Conservation (phyloP, 2,113 vertebrate species). For the Eudorcas thomsonii region DNA sequence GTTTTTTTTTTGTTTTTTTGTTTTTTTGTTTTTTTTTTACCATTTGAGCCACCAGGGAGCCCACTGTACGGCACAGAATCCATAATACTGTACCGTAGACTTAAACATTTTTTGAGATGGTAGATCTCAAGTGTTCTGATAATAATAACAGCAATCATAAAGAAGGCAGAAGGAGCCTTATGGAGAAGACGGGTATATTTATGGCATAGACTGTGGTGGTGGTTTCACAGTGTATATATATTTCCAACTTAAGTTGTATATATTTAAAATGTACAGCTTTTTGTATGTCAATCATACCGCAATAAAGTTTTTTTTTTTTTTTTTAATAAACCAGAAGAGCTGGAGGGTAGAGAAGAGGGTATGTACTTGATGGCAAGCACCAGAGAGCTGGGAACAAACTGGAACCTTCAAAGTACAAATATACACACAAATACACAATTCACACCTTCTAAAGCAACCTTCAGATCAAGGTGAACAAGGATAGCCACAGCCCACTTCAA, state of each 20-base stretch:
- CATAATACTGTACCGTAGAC: neutral
- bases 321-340: neutral
- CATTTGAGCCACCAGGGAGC: neutral
- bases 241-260: neutral
- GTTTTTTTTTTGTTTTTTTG: neutral
- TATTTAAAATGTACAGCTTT: neutral
- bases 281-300: neutral
- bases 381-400: neutral
- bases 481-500: neutral
- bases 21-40: neutral
- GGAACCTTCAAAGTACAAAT: neutral
- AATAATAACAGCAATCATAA: too few relatives aligned
- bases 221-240: neutral
- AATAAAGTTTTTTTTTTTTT: neutral
- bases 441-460: neutral
- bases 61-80: accelerated
- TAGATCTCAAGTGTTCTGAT: neutral
- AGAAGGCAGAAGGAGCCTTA: neutral
- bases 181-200: neutral
- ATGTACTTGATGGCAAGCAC: neutral
- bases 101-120: neutral
- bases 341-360: neutral
- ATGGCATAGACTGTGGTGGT: neutral
- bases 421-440: neutral
- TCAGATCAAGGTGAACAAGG: neutral